A percentile compares a stretch with the other conserved stretches of the same genome.
Conservation (phyloP, 2,113 vertebrate genomes). For the Tichodroma muraria region DNA sequence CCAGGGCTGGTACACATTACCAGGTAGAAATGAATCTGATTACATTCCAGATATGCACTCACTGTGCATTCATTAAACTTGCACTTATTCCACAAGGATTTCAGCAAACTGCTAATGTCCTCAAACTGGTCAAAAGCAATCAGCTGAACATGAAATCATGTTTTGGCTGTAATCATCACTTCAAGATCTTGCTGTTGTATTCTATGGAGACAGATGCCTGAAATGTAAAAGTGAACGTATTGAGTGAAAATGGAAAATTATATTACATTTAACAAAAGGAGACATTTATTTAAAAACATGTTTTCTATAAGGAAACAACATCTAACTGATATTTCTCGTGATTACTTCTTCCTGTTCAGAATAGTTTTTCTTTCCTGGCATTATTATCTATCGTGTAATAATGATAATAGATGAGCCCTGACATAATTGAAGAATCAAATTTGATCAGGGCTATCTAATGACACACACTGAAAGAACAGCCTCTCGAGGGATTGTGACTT, state of each 20-base stretch:
- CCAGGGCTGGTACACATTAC: neutral
- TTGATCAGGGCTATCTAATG: constrained; percentile 13
- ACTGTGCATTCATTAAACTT: constrained; percentile 15
- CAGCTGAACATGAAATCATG: neutral
- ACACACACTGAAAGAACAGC: neutral
- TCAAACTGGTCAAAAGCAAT: constrained; percentile 27
- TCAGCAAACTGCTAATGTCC: neutral
- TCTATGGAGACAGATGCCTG: neutral
- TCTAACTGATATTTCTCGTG: neutral
- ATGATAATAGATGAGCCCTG: constrained; percentile 38
- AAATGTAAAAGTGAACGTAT: neutral
- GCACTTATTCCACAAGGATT: constrained; percentile 7
- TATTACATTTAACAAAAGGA: constrained; percentile 36
- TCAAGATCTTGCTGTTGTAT: neutral
- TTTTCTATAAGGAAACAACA: neutral
- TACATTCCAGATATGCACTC: constrained; percentile 13
- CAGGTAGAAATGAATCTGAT: neutral
- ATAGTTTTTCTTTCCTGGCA: constrained; percentile 8
- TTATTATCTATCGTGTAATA: constrained; percentile 22
- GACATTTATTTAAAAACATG: constrained; percentile 15
- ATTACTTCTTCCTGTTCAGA: constrained; percentile 30
- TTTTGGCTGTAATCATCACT: neutral
- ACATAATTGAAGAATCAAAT: constrained; percentile 32
- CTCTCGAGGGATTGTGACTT: neutral
- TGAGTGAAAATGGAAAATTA: constrained; percentile 37